Evolutionary conservation across 2,888 invertebrate species (phyloP), one percentile per base, ranked within the genome.

Genomic region (Plutella xylostella): DNA sequence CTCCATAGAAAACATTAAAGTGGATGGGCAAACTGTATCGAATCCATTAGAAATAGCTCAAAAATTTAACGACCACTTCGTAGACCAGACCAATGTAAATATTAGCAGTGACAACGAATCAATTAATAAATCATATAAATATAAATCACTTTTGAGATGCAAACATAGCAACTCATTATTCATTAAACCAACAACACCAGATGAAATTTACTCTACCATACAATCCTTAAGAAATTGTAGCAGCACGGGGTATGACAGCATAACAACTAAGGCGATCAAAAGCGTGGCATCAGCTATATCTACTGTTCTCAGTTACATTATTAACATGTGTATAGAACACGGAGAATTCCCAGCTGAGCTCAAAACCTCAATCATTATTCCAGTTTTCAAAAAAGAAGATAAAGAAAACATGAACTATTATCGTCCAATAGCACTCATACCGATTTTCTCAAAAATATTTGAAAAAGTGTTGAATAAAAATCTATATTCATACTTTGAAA

Each of bases 41-140:
- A 17, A 49, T 22, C 47, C 49, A 9, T 18, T 15, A 25, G 31
- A 42, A 15, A 49, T 49, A 7, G 47, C 44, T 1, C 21, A 43
- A 11, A 12, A 21, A 18, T 48, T 51, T 22, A 49, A 49, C 33
- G 30, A 46, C 14, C 43, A 37, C 20, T 51, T 44, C 35, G 40
- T 38, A 12, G 43, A 46, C 21, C 25, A 44, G 17, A 37, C 46
- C 33, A 6, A 15, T 20, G 45, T 46, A 2, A 48, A 46, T 12
- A 50, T 48, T 25, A 33, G 40, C 1, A 17, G 11, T 19, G 19
- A 18, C 18, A 11, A 37, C 19, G 11, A n/a, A n/a, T n/a, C 19
- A 7, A 19, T 2, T 12, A 37, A 19, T 5, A 37, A 12, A 37
- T 18, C 37, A 37, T 19, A n/a, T n/a, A n/a, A n/a, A n/a, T n/a